phyloP scores from a whole-genome alignment of 2,797 vertebrate species.

The Syndactyla subalaris region DNA sequence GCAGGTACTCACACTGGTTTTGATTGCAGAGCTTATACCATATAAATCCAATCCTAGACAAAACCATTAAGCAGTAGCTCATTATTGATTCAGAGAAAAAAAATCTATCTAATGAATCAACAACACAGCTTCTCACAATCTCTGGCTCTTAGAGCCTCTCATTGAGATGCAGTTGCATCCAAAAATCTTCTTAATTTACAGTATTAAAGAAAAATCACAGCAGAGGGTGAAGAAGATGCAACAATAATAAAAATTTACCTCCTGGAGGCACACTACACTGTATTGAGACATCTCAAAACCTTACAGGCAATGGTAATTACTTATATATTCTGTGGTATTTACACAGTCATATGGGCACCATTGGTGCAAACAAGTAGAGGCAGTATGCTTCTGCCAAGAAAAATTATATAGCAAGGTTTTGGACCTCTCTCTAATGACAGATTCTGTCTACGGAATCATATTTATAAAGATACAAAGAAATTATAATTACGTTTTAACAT shows the following conservation, averaged over 20 bases:
- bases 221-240: not conserved
- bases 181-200: not conserved
- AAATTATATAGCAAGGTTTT: not conserved
- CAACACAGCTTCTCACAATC: not conserved
- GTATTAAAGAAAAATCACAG: not conserved
- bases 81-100: not conserved
- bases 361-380: not conserved
- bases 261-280: not conserved
- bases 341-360: not conserved
- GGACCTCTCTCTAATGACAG: not conserved
- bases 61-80: not conserved
- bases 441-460: not conserved
- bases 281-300: not conserved
- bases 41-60: not conserved
- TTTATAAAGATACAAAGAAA: not conserved
- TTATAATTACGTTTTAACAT: slow-evolving; percentile 33
- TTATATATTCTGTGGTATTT: not conserved
- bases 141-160: not conserved
- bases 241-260: not conserved
- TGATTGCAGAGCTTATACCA: not conserved
- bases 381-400: not conserved
- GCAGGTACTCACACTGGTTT: not conserved
- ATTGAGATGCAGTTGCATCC: not conserved
- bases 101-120: not conserved
- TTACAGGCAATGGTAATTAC: not conserved